Conservation (phyloP, 1,140 invertebrate species). For the Anastatus disparis region DNA sequence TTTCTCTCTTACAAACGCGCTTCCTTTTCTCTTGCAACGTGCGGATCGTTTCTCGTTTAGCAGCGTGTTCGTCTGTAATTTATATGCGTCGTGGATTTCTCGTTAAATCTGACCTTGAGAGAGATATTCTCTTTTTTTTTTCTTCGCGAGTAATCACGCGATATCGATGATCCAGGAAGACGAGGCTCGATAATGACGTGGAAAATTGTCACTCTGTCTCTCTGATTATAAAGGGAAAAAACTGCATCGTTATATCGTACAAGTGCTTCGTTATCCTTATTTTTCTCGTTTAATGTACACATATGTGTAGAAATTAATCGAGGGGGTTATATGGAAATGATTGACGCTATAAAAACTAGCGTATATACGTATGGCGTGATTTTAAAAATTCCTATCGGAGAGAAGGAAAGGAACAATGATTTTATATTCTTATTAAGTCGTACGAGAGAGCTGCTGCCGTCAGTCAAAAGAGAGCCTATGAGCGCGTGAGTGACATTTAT, state of each 20-base stretch:
- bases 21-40: neutral
- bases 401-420: slow-evolving; percentile 43
- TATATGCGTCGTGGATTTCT: slow-evolving; percentile 39
- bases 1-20: neutral
- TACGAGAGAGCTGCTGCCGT: slow-evolving; percentile 48
- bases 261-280: slow-evolving; percentile 15
- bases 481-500: slow-evolving; percentile 51
- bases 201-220: slow-evolving; percentile 35
- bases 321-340: neutral
- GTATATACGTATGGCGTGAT: neutral
- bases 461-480: slow-evolving; percentile 32
- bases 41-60: slow-evolving; percentile 21
- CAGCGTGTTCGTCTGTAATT: slow-evolving; percentile 30
- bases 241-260: neutral
- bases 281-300: neutral
- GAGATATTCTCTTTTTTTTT: neutral
- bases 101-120: slow-evolving; percentile 40
- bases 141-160: neutral
- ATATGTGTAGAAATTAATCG: slow-evolving; percentile 7
- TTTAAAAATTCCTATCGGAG: slow-evolving; percentile 14
- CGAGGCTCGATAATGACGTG: slow-evolving; percentile 20
- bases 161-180: slow-evolving; percentile 18
- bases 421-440: slow-evolving; percentile 51
- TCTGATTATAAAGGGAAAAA: neutral
- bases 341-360: slow-evolving; percentile 4